Evolutionary conservation across 2,888 invertebrate species (phyloP), one percentile per base, ranked within the genome.

Genomic region (Hirtodrosophila confusa): DNA sequence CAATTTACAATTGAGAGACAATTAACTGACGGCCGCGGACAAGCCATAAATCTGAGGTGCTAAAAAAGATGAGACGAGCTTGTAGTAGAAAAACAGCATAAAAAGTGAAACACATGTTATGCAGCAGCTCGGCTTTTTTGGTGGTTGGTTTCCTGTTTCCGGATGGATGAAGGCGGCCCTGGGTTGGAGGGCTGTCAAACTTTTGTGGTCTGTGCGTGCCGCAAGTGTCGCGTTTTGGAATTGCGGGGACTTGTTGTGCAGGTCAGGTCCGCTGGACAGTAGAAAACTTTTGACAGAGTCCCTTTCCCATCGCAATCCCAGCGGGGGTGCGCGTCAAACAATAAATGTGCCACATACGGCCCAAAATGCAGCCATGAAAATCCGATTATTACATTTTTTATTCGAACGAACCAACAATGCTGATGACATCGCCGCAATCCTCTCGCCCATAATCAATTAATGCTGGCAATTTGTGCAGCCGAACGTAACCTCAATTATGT

Each of bases 401-500:
- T 72, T 69, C 39, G 50, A 40, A 31, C 31, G 27, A 47, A 41
- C 23, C 45, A 50, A 40, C 37, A 41, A 41, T 40, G 54, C 36
- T 27, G 60, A 63, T 63, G 45, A 23, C 64, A 69, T 54, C 36
- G 37, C 40, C 11, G 43, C 54, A 44, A 44, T 35, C 62, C 37
- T 17, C 41, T 9, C 41, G 36, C 37, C 69, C 66, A 73, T 71
- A 86, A 87, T 87, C 83, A 87, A 87, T 86, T 87, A 86, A 88
- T 83, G 72, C 72, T 68, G 82, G 84, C 86, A 88, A 86, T 86
- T 86, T 86, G 86, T 78, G 88, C 88, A 86, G 49, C 69, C 72
- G 74, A 82, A 84, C 72, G 88, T 78, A 88, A 86, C 86, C 86
- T 80, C 88, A 86, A 86, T 86, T 86, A 88, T 86, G 78, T 86